These are phyloP conservation scores for Myrmophylax atrothorax DNA, from an alignment of 2,113 vertebrate species.

Conservation along the genomic window DNA sequence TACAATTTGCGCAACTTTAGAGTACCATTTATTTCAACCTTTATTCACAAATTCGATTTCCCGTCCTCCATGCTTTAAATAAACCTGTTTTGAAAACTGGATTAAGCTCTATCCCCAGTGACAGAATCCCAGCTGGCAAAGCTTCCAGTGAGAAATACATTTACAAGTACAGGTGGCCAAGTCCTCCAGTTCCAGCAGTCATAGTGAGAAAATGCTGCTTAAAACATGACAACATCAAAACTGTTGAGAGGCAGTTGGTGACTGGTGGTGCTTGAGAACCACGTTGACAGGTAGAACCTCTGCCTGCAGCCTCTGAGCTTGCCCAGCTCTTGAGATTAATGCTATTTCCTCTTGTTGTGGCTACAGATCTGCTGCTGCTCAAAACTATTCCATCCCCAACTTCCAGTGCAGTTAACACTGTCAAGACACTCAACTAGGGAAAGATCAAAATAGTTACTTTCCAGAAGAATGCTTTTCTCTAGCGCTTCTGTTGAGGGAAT, in stretches of 20 bases:
- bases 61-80: background rate
- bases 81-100: background rate
- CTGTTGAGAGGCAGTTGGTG: background rate
- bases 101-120: background rate
- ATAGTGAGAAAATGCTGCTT: background rate
- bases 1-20: background rate
- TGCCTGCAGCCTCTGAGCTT: background rate
- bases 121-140: slow-evolving; percentile 2
- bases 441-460: background rate
- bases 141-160: background rate
- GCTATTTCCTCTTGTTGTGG: background rate
- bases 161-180: background rate
- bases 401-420: background rate
- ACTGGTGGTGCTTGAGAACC: background rate
- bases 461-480: background rate
- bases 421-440: background rate
- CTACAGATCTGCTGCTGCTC: background rate
- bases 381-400: background rate
- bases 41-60: background rate
- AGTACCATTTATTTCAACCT: background rate
- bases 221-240: background rate
- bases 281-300: background rate
- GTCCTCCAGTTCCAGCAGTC: background rate
- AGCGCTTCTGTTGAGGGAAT: background rate
- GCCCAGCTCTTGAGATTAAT: background rate